A percentile compares a stretch with the other conserved stretches of the same genome.
phyloP scores from a whole-genome alignment of 2,113 vertebrate genomes.

The Cyprinodon tularosa region DNA sequence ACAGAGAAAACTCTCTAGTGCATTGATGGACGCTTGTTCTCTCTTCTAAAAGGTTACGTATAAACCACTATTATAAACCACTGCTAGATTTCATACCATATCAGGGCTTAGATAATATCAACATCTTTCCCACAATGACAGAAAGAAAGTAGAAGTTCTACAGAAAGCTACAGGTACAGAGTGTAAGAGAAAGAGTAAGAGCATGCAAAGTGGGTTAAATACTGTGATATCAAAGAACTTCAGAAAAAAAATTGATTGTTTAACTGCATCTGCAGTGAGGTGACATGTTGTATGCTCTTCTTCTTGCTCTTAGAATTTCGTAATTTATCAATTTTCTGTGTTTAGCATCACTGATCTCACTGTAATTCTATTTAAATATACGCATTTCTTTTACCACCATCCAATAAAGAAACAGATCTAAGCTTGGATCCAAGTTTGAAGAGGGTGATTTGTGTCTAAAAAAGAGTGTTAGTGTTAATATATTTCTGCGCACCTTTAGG shows the following conservation, averaged over 20 bases:
- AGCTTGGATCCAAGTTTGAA: background rate
- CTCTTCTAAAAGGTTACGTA: too few relatives aligned
- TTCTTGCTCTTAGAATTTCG: constrained; percentile 1
- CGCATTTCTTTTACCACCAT: background rate
- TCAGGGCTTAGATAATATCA: too few relatives aligned
- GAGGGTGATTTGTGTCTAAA: background rate
- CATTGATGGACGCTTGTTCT: too few relatives aligned
- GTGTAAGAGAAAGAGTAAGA: constrained; percentile 1
- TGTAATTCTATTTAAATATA: background rate
- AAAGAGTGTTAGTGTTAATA: constrained; percentile 3
- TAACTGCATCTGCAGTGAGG: background rate
- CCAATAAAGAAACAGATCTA: background rate
- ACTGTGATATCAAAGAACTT: constrained; percentile 3
- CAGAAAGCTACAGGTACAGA: constrained; percentile 15
- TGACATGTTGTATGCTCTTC: background rate
- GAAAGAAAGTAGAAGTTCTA: constrained; percentile 28
- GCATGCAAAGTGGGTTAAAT: background rate
- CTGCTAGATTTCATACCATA: too few relatives aligned
- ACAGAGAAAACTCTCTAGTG: too few relatives aligned
- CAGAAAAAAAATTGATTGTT: background rate
- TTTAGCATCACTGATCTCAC: background rate
- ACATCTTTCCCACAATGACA: background rate
- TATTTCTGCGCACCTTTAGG: constrained; percentile 11
- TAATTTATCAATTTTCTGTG: constrained; percentile 9
- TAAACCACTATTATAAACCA: too few relatives aligned